Percentiles rank a stretch among this genome's conserved stretches.
Conservation (phyloP, 92 coral and sea anemone genomes). For the Micromussa lordhowensis region DNA sequence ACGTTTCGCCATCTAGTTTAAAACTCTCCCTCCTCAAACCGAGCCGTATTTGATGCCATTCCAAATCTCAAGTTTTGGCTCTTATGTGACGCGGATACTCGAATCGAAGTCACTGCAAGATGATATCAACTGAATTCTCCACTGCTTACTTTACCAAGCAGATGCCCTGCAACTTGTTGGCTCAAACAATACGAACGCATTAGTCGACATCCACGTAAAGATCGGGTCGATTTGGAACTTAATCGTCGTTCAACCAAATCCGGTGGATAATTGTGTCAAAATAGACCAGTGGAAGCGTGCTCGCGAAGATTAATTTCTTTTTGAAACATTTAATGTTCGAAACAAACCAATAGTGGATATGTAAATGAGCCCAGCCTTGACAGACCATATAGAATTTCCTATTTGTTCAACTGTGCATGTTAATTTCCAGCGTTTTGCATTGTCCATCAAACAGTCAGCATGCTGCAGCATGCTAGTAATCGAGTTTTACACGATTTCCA, state of each 20-base stretch:
- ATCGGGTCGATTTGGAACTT: not conserved
- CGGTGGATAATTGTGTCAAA: not conserved
- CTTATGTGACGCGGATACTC: not conserved
- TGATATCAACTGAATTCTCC: not conserved
- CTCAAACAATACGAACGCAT: conserved; percentile 22
- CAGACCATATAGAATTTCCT: conserved; percentile 33
- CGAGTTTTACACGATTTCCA: not conserved
- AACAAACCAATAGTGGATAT: conserved; percentile 12
- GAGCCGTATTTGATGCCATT: not conserved
- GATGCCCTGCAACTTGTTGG: conserved; percentile 35
- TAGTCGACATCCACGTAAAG: not conserved
- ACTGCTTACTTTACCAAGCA: conserved; percentile 14
- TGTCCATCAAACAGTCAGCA: conserved; percentile 38
- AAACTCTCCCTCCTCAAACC: not conserved
- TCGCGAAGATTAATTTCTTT: conserved; percentile 4
- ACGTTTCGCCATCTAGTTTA: conserved; percentile 39
- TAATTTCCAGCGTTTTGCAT: conserved; percentile 34
- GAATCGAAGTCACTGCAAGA: not conserved
- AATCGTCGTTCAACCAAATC: conserved; percentile 13
- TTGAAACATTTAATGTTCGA: conserved; percentile 4
- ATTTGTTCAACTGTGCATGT: conserved; percentile 57
- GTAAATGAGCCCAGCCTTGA: conserved; percentile 34
- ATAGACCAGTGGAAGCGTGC: not conserved
- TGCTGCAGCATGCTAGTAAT: not conserved
- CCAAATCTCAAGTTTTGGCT: not conserved